Base-by-base conservation (phyloP, 2,113 vertebrate species). In the Clupea harengus region DNA sequence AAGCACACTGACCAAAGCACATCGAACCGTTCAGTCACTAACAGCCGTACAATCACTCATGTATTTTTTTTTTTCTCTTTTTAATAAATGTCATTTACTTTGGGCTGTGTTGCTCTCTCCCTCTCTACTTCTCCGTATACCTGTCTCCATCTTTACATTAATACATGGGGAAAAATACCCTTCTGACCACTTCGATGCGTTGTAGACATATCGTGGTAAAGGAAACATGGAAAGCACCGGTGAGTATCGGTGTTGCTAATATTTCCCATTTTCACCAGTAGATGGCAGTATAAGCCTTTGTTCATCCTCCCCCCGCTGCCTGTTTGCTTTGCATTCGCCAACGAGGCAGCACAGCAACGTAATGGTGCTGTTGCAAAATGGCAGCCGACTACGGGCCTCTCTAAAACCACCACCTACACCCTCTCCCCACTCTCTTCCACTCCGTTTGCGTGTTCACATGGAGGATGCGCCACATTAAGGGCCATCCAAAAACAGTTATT, bases 241-340 rank as follows among this genome's bases (percentile, higher is more conserved):
- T 39, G 50, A 6, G 6, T 64, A 75, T 39, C 3, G 72, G 28
- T 11, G 28, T 6, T 78, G 25, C 11, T 15, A 39, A 78, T 78
- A 39, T 39, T 78, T 78, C 72, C 72, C 10, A 39, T 39, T 18
- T 17, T 32, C 5, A 13, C 72, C 72, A 78, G 72, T 78, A 78
- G 72, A 78, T 78, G 72, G 72, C 72, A 78, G 72, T 78, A 78
- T 28, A 78, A 78, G 72, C 72, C 72, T 78, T 78, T 78, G 72
- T 39, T 78, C 72, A 13, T 78, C 25, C 11, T 39, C 28, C 72
- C 32, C 72, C 28, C 15, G 2, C 3, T 17, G 25, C 28, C 39
- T 78, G 28, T 78, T 4, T 78, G 72, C 1, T 39, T 11, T 39
- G 72, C 39, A 15, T 28, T 28, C 64, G 2, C 28, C 54, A 60